phyloP scores from a whole-genome alignment of 2,888 invertebrate genomes.

The Lypha dubia region DNA sequence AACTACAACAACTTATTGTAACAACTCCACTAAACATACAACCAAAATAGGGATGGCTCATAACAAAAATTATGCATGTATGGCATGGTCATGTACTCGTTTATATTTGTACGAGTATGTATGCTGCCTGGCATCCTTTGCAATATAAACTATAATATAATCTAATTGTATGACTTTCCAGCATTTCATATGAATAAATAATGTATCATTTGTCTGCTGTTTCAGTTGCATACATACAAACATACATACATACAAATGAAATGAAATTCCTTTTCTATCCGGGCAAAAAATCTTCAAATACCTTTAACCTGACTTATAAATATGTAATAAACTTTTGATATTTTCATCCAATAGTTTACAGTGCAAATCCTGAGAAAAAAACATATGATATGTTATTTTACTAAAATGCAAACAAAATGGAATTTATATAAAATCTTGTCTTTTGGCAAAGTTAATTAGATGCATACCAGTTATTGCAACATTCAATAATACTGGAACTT shows the following conservation, averaged over 20 bases:
- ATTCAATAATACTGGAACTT: not conserved
- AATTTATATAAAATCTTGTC: not conserved
- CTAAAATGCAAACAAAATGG: not conserved
- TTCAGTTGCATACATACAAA: slow-evolving; percentile 31
- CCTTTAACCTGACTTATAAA: slow-evolving; percentile 19
- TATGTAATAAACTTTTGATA: slow-evolving; percentile 6
- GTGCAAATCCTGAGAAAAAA: not conserved
- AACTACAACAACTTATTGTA: not conserved
- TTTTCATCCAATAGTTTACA: not conserved
- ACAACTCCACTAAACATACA: not conserved
- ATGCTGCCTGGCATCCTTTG: not conserved
- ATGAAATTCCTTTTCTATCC: slow-evolving; percentile 18
- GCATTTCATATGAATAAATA: slow-evolving; percentile 37
- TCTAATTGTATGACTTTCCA: slow-evolving; percentile 34
- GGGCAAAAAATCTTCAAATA: slow-evolving; percentile 28
- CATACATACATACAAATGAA: slow-evolving; percentile 29
- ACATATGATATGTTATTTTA: not conserved
- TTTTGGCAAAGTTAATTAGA: slow-evolving; percentile 13
- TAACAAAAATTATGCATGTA: slow-evolving; percentile 2
- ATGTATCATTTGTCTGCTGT: slow-evolving; percentile 25
- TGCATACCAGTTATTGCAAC: not conserved
- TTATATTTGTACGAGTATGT: no score
- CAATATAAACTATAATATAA: slow-evolving; percentile 34
- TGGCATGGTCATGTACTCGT: not conserved
- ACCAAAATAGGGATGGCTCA: not conserved